Evolutionary conservation across 2,888 invertebrate genomes (phyloP).

Genomic region (Geotrupes spiniger): DNA sequence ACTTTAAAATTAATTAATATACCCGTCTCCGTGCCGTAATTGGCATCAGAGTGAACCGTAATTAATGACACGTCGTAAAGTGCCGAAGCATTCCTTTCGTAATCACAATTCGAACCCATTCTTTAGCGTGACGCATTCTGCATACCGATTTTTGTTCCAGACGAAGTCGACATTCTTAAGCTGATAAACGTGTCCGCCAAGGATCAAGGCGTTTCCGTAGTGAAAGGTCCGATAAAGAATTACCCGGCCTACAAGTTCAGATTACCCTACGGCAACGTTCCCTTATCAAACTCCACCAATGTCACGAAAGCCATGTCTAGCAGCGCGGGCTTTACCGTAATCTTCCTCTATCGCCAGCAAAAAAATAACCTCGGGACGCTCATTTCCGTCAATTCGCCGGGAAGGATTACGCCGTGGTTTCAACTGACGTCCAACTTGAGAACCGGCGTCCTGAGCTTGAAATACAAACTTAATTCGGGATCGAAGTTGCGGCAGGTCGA

Average conservation of each 20-base stretch:
- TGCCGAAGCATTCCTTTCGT: too few relatives aligned
- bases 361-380: slow-evolving; percentile 49
- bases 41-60: too few relatives aligned
- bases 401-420: slow-evolving; percentile 50
- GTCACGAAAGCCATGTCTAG: slow-evolving; percentile 44
- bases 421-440: slow-evolving; percentile 48
- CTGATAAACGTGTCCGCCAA: slow-evolving; percentile 48
- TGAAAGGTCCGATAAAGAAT: slow-evolving; percentile 47
- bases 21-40: too few relatives aligned
- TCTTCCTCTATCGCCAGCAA: slow-evolving; percentile 50
- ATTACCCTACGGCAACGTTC: slow-evolving; percentile 48
- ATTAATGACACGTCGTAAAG: too few relatives aligned
- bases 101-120: too few relatives aligned
- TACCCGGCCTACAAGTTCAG: slow-evolving; percentile 52
- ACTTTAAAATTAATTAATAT: too few relatives aligned
- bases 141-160: slow-evolving; percentile 33
- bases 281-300: slow-evolving; percentile 44
- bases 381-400: slow-evolving; percentile 49
- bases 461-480: slow-evolving; percentile 43
- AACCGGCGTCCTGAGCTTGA: slow-evolving; percentile 46
- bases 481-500: slow-evolving; percentile 47
- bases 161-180: slow-evolving; percentile 48
- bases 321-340: slow-evolving; percentile 45
- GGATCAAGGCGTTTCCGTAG: slow-evolving; percentile 49
- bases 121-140: slow-evolving; percentile 13